A percentile compares a stretch with the other conserved stretches of the same genome.
phyloP scores from a whole-genome alignment of 2,797 vertebrate species.

The Lycodopsis pacificus region DNA sequence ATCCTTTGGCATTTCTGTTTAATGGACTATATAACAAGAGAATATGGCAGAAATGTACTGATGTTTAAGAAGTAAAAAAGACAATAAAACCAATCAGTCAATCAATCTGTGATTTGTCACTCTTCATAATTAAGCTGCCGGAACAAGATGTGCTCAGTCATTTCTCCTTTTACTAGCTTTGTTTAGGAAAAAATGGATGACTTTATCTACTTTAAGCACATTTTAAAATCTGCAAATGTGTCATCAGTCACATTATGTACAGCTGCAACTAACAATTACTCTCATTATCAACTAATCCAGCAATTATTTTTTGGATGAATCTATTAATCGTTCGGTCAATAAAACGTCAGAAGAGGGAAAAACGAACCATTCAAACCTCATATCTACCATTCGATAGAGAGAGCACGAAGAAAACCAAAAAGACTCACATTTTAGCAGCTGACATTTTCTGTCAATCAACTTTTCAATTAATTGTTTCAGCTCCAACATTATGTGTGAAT shows the following conservation, averaged over 20 bases:
- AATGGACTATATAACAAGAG: not conserved
- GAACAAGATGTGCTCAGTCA: not conserved
- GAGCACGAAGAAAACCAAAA: not conserved
- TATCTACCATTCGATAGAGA: not conserved
- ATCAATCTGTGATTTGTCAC: conserved; percentile 5
- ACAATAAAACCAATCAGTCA: conserved; percentile 4
- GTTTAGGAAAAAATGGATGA: not conserved
- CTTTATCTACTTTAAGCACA: conserved; percentile 4
- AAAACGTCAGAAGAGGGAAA: not conserved
- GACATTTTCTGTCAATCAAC: not conserved
- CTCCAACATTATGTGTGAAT: not conserved
- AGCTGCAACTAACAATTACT: not conserved
- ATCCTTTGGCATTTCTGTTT: conserved; percentile 15
- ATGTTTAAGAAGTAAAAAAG: not conserved
- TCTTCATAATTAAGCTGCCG: not conserved
- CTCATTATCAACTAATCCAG: not conserved
- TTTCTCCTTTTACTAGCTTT: not conserved
- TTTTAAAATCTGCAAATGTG: conserved; percentile 4
- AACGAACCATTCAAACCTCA: not conserved
- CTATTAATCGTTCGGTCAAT: not conserved
- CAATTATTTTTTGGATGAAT: not conserved
- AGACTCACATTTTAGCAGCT: not conserved
- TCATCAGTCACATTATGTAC: not conserved
- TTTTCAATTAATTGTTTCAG: not conserved
- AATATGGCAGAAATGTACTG: not conserved